A percentile compares a stretch with the other conserved stretches of the same genome.
Evolutionary conservation across 1,140 invertebrate genomes (phyloP).

Genomic region (Sarcophaga peregrina): DNA sequence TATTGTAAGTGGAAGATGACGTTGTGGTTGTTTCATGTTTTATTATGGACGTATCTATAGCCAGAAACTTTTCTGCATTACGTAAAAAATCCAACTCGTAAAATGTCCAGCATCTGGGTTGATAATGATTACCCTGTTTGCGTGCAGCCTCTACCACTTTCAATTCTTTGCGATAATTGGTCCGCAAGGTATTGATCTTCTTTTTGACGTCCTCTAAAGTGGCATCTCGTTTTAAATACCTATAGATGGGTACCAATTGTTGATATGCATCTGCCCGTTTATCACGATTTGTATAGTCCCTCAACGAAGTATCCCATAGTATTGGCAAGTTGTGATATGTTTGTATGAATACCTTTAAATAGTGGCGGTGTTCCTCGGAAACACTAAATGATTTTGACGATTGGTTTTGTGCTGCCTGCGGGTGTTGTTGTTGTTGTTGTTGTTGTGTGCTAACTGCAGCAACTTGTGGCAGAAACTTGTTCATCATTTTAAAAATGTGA

Average conservation of each 20-base stretch:
- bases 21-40: background rate
- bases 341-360: constrained; percentile 60
- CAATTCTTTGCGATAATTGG: constrained; percentile 62
- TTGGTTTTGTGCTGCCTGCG: background rate
- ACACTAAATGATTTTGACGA: constrained; percentile 52
- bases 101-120: constrained; percentile 62
- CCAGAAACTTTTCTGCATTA: constrained; percentile 62
- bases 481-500: constrained; percentile 40
- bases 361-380: constrained; percentile 61
- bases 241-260: constrained; percentile 61
- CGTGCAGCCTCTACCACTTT: constrained; percentile 58
- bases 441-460: constrained; percentile 47
- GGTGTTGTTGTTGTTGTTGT: constrained; percentile 14
- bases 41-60: constrained; percentile 58
- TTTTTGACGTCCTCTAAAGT: constrained; percentile 63
- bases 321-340: constrained; percentile 61
- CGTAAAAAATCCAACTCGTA: constrained; percentile 61
- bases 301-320: constrained; percentile 60
- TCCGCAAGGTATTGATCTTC: constrained; percentile 62
- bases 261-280: constrained; percentile 61
- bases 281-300: constrained; percentile 63
- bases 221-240: constrained; percentile 60
- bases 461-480: constrained; percentile 27
- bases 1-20: constrained; percentile 45
- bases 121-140: constrained; percentile 55